Percentiles rank a stretch among this genome's conserved stretches.
Conservation (phyloP, 2,888 invertebrate species). For the Drosophila rellima region DNA sequence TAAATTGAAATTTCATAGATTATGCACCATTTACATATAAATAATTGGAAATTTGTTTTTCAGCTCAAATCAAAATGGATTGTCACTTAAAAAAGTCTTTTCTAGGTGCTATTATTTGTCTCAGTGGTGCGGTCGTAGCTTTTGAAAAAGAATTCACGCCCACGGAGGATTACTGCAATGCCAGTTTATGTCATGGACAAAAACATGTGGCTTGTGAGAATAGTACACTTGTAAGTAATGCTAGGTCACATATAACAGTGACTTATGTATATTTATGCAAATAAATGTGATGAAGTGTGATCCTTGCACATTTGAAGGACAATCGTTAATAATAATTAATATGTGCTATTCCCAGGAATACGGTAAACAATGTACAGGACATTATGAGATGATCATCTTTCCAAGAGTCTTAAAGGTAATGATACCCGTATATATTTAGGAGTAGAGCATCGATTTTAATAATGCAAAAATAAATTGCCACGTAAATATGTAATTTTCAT, state of each 20-base stretch:
- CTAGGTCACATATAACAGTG: background rate
- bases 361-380: too few species aligned
- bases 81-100: slow-evolving; percentile 11
- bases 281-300: background rate
- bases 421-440: too few species aligned
- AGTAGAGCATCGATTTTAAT: too few species aligned
- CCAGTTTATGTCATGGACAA: background rate
- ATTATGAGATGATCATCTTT: too few species aligned
- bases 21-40: background rate
- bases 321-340: too few species aligned
- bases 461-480: too few species aligned
- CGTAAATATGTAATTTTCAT: too few species aligned
- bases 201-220: slow-evolving; percentile 23
- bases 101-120: background rate
- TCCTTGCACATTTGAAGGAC: too few species aligned
- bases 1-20: slow-evolving; percentile 37
- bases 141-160: background rate
- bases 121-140: background rate
- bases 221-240: slow-evolving; percentile 9
- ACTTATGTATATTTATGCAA: too few species aligned
- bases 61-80: slow-evolving; percentile 11
- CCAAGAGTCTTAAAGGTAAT: too few species aligned
- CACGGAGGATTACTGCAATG: slow-evolving; percentile 1
- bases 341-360: too few species aligned
- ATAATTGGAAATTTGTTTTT: background rate